Evolutionary conservation across 2,797 vertebrate genomes (phyloP).

Genomic region (Clarias fuscus): DNA sequence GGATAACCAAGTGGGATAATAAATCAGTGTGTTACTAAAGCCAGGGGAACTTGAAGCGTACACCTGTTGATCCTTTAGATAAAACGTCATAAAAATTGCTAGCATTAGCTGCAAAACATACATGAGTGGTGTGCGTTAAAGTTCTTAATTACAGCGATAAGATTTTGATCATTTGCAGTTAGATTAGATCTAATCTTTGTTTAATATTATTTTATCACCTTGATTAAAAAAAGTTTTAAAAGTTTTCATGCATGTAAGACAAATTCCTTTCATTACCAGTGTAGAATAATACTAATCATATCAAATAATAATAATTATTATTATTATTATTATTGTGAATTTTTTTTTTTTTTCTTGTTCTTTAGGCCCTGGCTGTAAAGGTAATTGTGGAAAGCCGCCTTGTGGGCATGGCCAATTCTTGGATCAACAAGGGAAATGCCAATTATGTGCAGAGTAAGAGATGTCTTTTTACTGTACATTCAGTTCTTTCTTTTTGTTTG

Average conservation of each 20-base stretch:
- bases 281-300: neutral
- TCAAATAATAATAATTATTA: neutral
- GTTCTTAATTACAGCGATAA: neutral
- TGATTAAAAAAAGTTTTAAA: too few species aligned
- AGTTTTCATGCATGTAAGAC: too few species aligned
- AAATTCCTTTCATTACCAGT: neutral
- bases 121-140: neutral
- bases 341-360: conserved; percentile 12
- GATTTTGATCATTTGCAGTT: neutral
- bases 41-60: neutral
- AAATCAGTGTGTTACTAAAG: neutral
- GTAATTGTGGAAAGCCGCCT: neutral
- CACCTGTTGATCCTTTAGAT: neutral
- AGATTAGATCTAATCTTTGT: neutral
- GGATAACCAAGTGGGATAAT: neutral
- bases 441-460: conserved; percentile 47
- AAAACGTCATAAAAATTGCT: neutral
- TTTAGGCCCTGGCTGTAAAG: conserved; percentile 23
- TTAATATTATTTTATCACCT: too few species aligned
- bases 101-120: neutral
- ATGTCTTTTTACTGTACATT: neutral
- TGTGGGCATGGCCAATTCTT: conserved; percentile 30
- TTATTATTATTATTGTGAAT: neutral
- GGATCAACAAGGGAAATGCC: conserved; percentile 30
- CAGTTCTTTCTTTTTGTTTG: neutral